These are phyloP conservation scores for Actinopyga echinites DNA, from an alignment of 53 echinoderm and acorn worm genomes.

Conservation along the genomic window DNA sequence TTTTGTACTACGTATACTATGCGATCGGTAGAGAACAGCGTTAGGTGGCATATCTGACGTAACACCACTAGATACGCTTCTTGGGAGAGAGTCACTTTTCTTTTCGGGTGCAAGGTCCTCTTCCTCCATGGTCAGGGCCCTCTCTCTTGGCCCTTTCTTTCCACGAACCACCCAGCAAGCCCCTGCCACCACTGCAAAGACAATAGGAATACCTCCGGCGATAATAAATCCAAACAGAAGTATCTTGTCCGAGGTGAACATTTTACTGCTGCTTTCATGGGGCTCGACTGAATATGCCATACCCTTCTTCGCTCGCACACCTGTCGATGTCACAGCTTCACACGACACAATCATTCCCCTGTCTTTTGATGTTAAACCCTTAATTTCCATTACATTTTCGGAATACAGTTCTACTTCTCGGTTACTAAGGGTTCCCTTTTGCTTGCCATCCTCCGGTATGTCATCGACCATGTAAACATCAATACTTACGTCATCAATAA, in stretches of 20 bases:
- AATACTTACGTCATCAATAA: slow-evolving; percentile 21
- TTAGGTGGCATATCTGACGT: slow-evolving; percentile 29
- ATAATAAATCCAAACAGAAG: slow-evolving; percentile 24
- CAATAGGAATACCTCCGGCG: slow-evolving; percentile 19
- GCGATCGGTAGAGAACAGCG: background rate
- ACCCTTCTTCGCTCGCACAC: background rate
- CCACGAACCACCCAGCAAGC: slow-evolving; percentile 26
- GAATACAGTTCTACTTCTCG: slow-evolving; percentile 19
- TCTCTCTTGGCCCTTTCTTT: background rate
- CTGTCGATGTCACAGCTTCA: background rate
- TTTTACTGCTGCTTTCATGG: background rate
- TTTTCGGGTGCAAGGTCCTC: slow-evolving; percentile 5
- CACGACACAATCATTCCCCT: slow-evolving; percentile 28
- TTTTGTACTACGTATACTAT: slow-evolving; percentile 26
- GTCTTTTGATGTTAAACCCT: background rate
- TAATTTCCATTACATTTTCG: background rate
- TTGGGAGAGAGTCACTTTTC: background rate
- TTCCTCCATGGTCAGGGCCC: slow-evolving; percentile 13
- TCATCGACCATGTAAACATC: background rate
- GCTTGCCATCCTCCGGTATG: background rate
- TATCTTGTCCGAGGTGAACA: slow-evolving; percentile 3
- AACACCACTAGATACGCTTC: slow-evolving; percentile 7
- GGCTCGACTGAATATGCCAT: background rate
- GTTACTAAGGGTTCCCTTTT: background rate
- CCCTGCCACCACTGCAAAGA: slow-evolving; percentile 22